Evolutionary conservation across 2,797 vertebrate genomes (phyloP).

Genomic region (Halcyon chelicuti): DNA sequence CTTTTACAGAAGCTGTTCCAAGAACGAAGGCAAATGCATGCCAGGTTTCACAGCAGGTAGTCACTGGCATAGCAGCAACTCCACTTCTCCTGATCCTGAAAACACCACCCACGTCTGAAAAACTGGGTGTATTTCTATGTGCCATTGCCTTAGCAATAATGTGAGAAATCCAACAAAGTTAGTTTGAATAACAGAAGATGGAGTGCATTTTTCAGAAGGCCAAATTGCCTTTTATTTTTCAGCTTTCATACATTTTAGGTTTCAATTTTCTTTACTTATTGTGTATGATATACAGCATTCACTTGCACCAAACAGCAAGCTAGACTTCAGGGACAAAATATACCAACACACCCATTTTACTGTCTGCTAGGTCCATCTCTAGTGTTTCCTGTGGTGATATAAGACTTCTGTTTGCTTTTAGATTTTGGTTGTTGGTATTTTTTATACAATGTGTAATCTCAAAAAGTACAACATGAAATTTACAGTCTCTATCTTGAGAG

Average conservation of each 20-base stretch:
- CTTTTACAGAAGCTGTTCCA: background rate
- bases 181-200: background rate
- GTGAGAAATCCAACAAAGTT: background rate
- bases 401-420: background rate
- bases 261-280: background rate
- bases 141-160: background rate
- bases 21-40: background rate
- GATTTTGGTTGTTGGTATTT: background rate
- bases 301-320: background rate
- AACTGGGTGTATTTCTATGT: background rate
- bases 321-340: background rate
- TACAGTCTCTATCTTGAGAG: background rate
- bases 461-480: background rate
- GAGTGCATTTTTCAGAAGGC: background rate
- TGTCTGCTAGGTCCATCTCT: background rate
- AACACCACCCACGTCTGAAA: background rate
- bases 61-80: background rate
- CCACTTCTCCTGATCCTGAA: background rate
- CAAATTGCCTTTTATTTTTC: background rate
- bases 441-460: background rate
- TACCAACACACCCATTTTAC: background rate
- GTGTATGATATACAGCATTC: background rate
- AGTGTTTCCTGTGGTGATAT: background rate
- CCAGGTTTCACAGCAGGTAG: slow-evolving; percentile 34
- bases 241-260: background rate